phyloP scores from a whole-genome alignment of 2,888 invertebrate species.

The Perithous albicinctus region DNA sequence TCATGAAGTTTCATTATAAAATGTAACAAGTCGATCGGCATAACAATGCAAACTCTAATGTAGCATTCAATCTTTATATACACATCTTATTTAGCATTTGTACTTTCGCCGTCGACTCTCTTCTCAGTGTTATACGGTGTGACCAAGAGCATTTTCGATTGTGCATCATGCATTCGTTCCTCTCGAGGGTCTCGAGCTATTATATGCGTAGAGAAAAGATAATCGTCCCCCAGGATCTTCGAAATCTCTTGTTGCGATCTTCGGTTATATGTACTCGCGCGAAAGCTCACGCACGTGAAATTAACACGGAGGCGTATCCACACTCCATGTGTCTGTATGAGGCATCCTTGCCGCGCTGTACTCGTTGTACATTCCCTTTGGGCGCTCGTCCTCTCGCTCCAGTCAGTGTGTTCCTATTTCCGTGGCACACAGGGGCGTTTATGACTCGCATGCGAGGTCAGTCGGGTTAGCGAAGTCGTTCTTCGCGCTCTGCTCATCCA shows the following conservation, averaged over 20 bases:
- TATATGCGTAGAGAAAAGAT: conserved; percentile 44
- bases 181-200: conserved; percentile 25
- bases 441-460: conserved; percentile 65
- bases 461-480: conserved; percentile 62
- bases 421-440: conserved; percentile 68
- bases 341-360: background rate
- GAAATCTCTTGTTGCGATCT: conserved; percentile 59
- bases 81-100: background rate
- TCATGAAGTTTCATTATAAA: too few species aligned
- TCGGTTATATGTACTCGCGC: conserved; percentile 40
- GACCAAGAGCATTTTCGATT: conserved; percentile 18
- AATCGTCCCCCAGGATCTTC: conserved; percentile 58
- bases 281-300: conserved; percentile 64
- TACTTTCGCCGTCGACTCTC: conserved; percentile 26
- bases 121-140: conserved; percentile 1
- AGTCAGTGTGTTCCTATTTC: conserved; percentile 65
- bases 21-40: background rate
- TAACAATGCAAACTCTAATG: background rate
- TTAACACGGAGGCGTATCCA: conserved; percentile 64
- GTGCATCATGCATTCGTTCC: conserved; percentile 44
- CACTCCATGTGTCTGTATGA: conserved; percentile 28
- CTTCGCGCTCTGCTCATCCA: conserved; percentile 17
- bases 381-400: conserved; percentile 31
- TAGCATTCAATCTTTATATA: background rate
- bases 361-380: conserved; percentile 1